These are phyloP conservation scores for Toxostoma redivivum DNA, from an alignment of 2,113 vertebrate genomes.

Conservation along the genomic window DNA sequence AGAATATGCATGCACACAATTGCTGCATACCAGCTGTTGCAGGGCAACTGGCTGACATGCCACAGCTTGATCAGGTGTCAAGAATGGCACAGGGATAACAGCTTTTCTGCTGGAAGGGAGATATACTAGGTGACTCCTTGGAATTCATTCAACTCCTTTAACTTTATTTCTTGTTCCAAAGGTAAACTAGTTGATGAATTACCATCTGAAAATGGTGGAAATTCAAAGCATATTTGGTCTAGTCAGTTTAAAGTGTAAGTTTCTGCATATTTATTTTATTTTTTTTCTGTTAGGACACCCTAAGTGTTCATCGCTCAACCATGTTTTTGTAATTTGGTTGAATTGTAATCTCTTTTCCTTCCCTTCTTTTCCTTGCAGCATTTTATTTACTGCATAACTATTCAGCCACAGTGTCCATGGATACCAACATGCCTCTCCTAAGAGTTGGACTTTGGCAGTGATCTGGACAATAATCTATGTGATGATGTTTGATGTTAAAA, in stretches of 20 bases:
- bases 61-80: background rate
- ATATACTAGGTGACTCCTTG: background rate
- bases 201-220: background rate
- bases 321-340: background rate
- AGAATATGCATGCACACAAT: background rate
- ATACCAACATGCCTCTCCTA: background rate
- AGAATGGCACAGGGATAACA: background rate
- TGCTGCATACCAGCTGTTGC: background rate
- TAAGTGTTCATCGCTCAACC: background rate
- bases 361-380: background rate
- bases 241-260: background rate
- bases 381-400: background rate
- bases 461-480: background rate
- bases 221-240: background rate
- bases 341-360: background rate
- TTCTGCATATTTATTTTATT: background rate
- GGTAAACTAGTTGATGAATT: background rate
- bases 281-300: background rate
- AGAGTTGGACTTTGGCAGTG: background rate
- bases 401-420: background rate
- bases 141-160: background rate
- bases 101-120: background rate
- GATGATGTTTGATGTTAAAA: background rate
- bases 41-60: background rate
- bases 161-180: background rate